These are phyloP conservation scores for Hemiscyllium ocellatum DNA, from an alignment of 2,113 vertebrate genomes.

Conservation along the genomic window DNA sequence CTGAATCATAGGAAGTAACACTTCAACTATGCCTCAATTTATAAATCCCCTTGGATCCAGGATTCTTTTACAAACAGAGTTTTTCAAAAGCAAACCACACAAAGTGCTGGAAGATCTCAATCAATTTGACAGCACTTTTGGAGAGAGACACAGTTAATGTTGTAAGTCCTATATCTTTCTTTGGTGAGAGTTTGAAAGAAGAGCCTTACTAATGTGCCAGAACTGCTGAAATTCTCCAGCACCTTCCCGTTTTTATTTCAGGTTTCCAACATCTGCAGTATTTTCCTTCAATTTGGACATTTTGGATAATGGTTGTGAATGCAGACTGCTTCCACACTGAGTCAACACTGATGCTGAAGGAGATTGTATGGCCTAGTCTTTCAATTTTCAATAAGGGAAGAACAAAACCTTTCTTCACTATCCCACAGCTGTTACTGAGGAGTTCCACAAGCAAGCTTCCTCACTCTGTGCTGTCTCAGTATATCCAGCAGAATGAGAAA, in stretches of 20 bases:
- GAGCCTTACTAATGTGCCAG: too few species aligned
- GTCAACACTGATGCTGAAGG: background rate
- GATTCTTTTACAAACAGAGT: background rate
- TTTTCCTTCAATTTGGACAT: too few species aligned
- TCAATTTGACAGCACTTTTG: too few species aligned
- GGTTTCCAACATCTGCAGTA: too few species aligned
- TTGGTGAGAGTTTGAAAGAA: too few species aligned
- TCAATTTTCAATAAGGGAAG: background rate
- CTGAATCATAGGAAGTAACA: background rate
- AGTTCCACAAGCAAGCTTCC: background rate
- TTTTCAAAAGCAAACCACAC: background rate
- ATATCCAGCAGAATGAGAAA: background rate
- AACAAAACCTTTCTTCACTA: background rate
- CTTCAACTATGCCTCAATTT: background rate
- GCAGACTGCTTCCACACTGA: background rate
- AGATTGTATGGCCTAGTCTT: background rate
- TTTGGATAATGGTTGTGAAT: background rate
- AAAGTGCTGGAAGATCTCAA: too few species aligned
- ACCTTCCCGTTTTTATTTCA: too few species aligned
- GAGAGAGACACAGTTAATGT: too few species aligned
- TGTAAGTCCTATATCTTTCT: too few species aligned
- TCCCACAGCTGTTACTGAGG: background rate
- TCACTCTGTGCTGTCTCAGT: background rate
- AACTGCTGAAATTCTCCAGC: too few species aligned
- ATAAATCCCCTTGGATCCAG: background rate